Evolutionary conservation across 2,888 invertebrate genomes (phyloP), one percentile per base, ranked within the genome.

Genomic region (Furcula furcula): DNA sequence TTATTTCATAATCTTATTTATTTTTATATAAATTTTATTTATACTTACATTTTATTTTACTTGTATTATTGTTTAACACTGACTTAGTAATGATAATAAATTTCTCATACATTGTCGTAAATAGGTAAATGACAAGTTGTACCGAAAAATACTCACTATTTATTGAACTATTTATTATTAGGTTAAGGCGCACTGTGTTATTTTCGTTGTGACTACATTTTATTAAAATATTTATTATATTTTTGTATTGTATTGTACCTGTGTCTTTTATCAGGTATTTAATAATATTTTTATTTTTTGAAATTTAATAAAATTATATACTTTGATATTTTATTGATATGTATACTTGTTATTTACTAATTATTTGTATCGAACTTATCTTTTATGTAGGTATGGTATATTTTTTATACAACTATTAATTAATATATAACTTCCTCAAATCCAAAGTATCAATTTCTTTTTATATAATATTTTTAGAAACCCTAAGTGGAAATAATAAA

Each of bases 101-200:
- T 2, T 7, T 19, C 5, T 10, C 6, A 10, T 4, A 16, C 4
- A 16, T 10, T 21, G 10, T 21, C 15, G 27, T 27, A 27, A 27
- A 15, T 15, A 15, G 27, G 26, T 41, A 31, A 32, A 29, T 35
- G 28, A 42, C 16, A 10, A 31, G 34, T 35, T 16, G 31, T 36
- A 39, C 45, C 29, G 33, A 44, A 28, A 10, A 42, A 35, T 25
- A 5, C 40, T 41, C 32, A 25, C 26, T 46, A 49, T 55, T 55
- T 55, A 55, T 55, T 55, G 34, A 55, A 45, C 49, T 52, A 68
- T 50, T 68, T 68, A 67, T 68, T 66, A 6, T 18, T 59, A 56
- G 52, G 15, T 38, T 25, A 18, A 28, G 18, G 4, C 9, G 28
- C 28, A 28, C 14, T 10, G 16, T 15, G 28, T 28, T 28, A 28